Evolutionary conservation across 2,113 vertebrate species (phyloP), one percentile per base, ranked within the genome.

Genomic region (Corydoras maculifer): DNA sequence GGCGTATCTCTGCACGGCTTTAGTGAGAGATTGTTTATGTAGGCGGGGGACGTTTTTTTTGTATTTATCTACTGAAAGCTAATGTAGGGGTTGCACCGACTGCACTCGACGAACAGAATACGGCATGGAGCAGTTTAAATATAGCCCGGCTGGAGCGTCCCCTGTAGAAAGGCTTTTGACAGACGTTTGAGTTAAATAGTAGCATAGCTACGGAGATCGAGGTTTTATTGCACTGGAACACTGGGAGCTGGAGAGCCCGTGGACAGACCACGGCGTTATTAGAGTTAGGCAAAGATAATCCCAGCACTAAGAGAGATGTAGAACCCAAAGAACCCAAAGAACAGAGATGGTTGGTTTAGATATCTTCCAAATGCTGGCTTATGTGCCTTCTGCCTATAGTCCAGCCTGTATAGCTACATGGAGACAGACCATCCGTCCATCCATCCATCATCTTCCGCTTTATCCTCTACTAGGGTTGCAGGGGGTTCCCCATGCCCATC

Each of bases 181-280:
- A 79, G 79, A 59, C 64, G 35, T 73, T 75, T 88, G 85, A 77
- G 87, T 88, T 88, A 88, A 87, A 87, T 76, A 83, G 84, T 76
- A 62, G 65, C 81, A 87, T 78, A 84, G 86, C 85, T 88, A 12
- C 76, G 80, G 75, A 81, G 84, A 83, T 80, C 81, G 80, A 53
- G 81, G 85, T 81, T 88, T 91, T 91, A 91, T 91, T 91, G 90
- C 86, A 80, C 84, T 79, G 88, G 81, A 89, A 87, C 86, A 82
- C 58, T 71, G 87, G 86, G 89, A 89, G 60, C 50, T 11, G 74
- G 53, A 70, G 77, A 80, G 78, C 77, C 88, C 86, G 82, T 80
- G 74, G 86, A 90, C 88, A 79, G 86, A 86, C 82, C 85, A 85
- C 83, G 82, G 83, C 85, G 84, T 90, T 91, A 91, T 91, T 91